Percentiles rank a stretch among this genome's conserved stretches.
These are phyloP conservation scores for Dryocosmus kuriphilus DNA, from an alignment of 2,888 invertebrate species.

Conservation along the genomic window DNA sequence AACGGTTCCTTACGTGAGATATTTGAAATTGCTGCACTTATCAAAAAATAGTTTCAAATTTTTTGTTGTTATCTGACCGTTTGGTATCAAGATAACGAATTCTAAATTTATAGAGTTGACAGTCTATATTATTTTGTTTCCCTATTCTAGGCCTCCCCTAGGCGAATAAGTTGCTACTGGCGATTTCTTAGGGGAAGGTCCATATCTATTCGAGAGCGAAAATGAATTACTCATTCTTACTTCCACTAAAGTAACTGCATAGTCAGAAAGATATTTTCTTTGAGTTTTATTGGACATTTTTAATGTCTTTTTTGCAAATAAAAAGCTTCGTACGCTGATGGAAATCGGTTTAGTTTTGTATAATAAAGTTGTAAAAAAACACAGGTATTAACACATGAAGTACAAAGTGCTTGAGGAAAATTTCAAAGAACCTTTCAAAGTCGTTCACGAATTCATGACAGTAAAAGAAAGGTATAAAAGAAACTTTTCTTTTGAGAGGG, in stretches of 20 bases:
- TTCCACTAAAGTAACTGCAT: not conserved
- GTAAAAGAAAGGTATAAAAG: not conserved
- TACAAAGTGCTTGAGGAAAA: not conserved
- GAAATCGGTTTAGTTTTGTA: not conserved
- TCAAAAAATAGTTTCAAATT: too few relatives aligned
- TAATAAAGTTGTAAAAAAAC: not conserved
- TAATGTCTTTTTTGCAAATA: too few relatives aligned
- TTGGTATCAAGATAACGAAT: too few relatives aligned
- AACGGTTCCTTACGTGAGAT: too few relatives aligned
- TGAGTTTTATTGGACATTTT: too few relatives aligned
- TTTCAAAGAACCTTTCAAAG: not conserved
- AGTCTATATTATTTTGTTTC: too few relatives aligned
- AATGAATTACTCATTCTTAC: slow-evolving; percentile 3
- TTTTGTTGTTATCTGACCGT: too few relatives aligned
- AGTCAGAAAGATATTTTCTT: too few relatives aligned
- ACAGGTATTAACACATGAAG: not conserved
- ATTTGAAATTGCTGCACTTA: too few relatives aligned
- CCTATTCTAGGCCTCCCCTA: not conserved
- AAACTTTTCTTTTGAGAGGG: not conserved
- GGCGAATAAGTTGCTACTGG: not conserved
- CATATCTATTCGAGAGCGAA: not conserved
- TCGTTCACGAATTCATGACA: not conserved
- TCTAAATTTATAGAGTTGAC: too few relatives aligned
- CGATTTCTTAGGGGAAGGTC: not conserved
- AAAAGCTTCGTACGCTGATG: not conserved